Evolutionary conservation across 2,888 invertebrate genomes (phyloP), one percentile per base, ranked within the genome.

Genomic region (Meganola albula): DNA sequence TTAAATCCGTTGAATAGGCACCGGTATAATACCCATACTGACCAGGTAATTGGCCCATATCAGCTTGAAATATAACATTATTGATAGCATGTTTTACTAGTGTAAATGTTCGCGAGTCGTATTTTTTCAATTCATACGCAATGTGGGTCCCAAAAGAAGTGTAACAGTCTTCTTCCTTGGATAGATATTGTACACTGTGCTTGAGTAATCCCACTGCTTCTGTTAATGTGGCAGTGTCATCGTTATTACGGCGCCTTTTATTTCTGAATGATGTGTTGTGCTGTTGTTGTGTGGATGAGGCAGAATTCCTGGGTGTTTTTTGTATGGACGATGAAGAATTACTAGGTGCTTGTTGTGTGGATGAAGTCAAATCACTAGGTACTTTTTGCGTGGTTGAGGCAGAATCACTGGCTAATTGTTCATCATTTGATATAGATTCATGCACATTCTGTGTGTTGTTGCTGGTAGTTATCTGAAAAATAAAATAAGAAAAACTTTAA

Each of bases 121-220:
- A 41, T 45, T 41, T 42, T 41, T 30, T 36, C 29, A 38, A 32
- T 38, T 42, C 44, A 23, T 44, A 10, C 32, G 40, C 42, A 37
- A 48, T 43, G 32, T 42, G 42, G 35, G 31, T 36, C 26, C 44
- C 44, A 42, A 32, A 42, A 42, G 42, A 37, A 38, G 37, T 39
- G 37, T 38, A 40, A 37, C 30, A 35, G 34, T 40, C 43, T 40
- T 40, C 34, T 31, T 36, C 36, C 40, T 45, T 25, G 25, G 25
- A 25, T 25, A 12, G 25, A 12, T 25, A 10, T 12, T 39, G 39
- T 25, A 25, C 25, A 25, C 12, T 25, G 12, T 12, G 11, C 25
- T 13, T 25, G 25, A 25, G 11, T n/a, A 25, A 25, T 13, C 12
- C 25, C 4, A 25, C 12, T 25, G 25, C 12, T 12, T 25, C 25